These are phyloP conservation scores for Siniperca chuatsi DNA, from an alignment of 2,113 vertebrate genomes.

Conservation along the genomic window DNA sequence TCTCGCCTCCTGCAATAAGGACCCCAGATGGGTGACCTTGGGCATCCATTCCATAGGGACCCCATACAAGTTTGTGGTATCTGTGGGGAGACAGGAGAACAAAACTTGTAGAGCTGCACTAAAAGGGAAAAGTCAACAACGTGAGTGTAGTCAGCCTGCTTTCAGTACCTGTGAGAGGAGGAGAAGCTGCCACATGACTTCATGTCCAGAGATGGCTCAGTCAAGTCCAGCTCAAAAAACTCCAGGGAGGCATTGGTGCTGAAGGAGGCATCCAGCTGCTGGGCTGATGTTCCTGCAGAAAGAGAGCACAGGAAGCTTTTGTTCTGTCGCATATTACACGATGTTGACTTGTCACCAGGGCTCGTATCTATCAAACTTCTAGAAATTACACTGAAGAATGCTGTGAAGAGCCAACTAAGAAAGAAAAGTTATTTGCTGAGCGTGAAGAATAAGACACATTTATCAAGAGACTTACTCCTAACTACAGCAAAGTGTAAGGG, in stretches of 20 bases:
- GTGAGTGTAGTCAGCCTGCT: not conserved
- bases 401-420: not conserved
- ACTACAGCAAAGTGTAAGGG: not conserved
- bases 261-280: conserved; percentile 97
- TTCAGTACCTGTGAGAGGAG: conserved; percentile 89
- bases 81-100: conserved; percentile 68
- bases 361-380: not conserved
- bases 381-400: not conserved
- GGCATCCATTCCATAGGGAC: conserved; percentile 85
- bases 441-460: not conserved
- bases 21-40: conserved; percentile 87
- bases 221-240: conserved; percentile 94
- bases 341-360: not conserved
- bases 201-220: conserved; percentile 92
- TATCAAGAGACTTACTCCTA: not conserved
- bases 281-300: conserved; percentile 93
- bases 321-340: not conserved
- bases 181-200: conserved; percentile 92
- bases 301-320: conserved; percentile 14
- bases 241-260: conserved; percentile 95
- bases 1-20: conserved; percentile 95
- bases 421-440: not conserved
- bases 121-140: not conserved
- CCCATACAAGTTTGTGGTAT: conserved; percentile 98
- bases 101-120: not conserved